Evolutionary conservation across 2,888 invertebrate species (phyloP).

Genomic region (Acrobeloides nanus): DNA sequence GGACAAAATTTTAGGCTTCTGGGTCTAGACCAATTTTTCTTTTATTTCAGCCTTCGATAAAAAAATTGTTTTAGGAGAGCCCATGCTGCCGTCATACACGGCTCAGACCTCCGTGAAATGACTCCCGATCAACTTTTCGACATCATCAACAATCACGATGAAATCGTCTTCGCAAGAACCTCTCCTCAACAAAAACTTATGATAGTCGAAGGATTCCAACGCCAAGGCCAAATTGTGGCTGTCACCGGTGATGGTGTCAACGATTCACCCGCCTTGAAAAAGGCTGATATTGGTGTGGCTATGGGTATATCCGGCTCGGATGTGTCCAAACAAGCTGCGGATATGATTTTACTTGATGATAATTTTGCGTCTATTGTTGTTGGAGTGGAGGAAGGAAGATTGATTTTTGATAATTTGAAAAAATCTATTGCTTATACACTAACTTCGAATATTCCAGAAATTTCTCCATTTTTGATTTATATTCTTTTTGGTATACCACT

Average conservation of each 20-base stretch:
- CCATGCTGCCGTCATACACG: slow-evolving; percentile 49
- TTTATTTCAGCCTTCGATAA: too few relatives aligned
- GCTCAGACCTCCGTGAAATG: slow-evolving; percentile 51
- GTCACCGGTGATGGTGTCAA: slow-evolving; percentile 63
- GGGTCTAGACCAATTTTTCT: too few relatives aligned
- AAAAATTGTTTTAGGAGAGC: too few relatives aligned
- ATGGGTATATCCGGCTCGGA: slow-evolving; percentile 59
- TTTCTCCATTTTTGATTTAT: slow-evolving; percentile 58
- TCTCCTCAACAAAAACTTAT: slow-evolving; percentile 58
- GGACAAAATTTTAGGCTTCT: too few relatives aligned
- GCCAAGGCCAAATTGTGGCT: slow-evolving; percentile 61
- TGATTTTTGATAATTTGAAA: slow-evolving; percentile 61
- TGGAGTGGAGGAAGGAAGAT: slow-evolving; percentile 66
- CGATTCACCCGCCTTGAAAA: slow-evolving; percentile 62
- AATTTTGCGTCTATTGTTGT: slow-evolving; percentile 91
- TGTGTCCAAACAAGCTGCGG: slow-evolving; percentile 83
- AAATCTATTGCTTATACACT: slow-evolving; percentile 61
- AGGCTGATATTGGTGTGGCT: slow-evolving; percentile 59
- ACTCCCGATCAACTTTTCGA: slow-evolving; percentile 43
- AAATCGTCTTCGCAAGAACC: slow-evolving; percentile 55
- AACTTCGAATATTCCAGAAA: slow-evolving; percentile 59
- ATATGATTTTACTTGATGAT: slow-evolving; percentile 96
- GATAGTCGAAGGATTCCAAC: slow-evolving; percentile 61
- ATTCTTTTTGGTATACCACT: slow-evolving; percentile 58
- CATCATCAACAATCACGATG: slow-evolving; percentile 35